Base-by-base conservation (phyloP, 2,113 vertebrate genomes). In the Aspiorhynchus laticeps region DNA sequence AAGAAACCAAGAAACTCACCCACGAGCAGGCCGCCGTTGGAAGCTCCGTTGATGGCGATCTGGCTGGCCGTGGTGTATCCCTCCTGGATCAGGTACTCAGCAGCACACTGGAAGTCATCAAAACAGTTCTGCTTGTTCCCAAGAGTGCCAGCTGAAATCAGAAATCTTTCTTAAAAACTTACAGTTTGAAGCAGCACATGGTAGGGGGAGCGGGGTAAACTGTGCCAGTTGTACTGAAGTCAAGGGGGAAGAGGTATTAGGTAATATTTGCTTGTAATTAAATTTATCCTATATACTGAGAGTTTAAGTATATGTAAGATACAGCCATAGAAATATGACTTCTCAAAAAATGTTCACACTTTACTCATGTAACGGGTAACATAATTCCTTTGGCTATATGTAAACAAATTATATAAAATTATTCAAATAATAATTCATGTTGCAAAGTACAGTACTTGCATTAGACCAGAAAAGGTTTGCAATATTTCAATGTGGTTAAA, bases 121-220 rank as follows among this genome's bases (percentile, higher is more conserved):
- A 96, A 95, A 86, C 94, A 92, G 26, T 94, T 95, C 91, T 95
- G 95, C 87, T 95, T 96, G 83, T 94, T 95, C 12, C 86, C 93
- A 7, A 95, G 86, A 7, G 83, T 89, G 0, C 95, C 95, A 7
- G 89, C 95, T 95, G 56, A 71, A 88, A 88, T 11, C 11, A 61
- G 2, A 80, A 38, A 21, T 21, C 8, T 36, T 19, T 69, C 31
- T 36, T 69, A 69, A 21, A 71, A 1, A 36, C 9, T 11, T 73
- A 10, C 0, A 38, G 8, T 11, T 38, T 11, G 9, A 71, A 38
- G 69, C 19, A 10, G 67, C 7, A 10, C 67, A 38, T 11, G 67
- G 8, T 3, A 8, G 2, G 3, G 17, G 63, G 26, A 7, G 63
- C 0, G 63, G 26, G 26, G 26, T 31, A 69, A 33, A 33, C 28